These are phyloP conservation scores for Aspidoscelis tigris DNA, from an alignment of 2,113 vertebrate genomes.

Conservation along the genomic window DNA sequence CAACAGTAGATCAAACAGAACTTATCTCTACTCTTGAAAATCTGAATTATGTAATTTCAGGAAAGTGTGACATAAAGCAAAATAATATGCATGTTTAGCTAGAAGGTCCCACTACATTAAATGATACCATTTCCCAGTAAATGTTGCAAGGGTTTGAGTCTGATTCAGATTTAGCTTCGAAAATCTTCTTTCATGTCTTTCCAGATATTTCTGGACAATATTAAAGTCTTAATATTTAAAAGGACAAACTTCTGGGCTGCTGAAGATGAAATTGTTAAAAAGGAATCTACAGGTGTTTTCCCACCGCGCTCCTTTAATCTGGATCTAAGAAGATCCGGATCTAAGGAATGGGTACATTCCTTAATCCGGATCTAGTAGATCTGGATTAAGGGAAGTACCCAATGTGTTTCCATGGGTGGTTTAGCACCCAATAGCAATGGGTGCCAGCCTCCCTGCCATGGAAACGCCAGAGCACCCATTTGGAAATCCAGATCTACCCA, in stretches of 20 bases:
- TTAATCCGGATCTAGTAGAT: too few species aligned
- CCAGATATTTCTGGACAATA: conserved; percentile 27
- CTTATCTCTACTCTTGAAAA: conserved; percentile 52
- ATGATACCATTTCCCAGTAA: neutral
- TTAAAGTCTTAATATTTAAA: conserved; percentile 20
- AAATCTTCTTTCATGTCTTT: neutral
- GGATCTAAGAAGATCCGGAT: too few species aligned
- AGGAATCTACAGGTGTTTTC: neutral
- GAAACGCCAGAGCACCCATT: too few species aligned
- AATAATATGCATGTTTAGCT: neutral
- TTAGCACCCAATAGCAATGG: too few species aligned
- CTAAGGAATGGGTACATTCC: too few species aligned
- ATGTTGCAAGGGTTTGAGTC: neutral
- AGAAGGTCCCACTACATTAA: neutral
- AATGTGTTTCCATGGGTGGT: too few species aligned
- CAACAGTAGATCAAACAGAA: conserved; percentile 39
- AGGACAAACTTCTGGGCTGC: conserved; percentile 17
- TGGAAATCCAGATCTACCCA: too few species aligned
- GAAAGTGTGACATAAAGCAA: conserved; percentile 1
- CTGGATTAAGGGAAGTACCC: too few species aligned
- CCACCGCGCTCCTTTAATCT: too few species aligned
- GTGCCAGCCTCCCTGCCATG: too few species aligned
- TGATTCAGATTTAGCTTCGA: neutral
- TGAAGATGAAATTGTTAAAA: conserved; percentile 40
- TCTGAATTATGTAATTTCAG: conserved; percentile 32